phyloP scores from a whole-genome alignment of 2,113 vertebrate genomes.

The Columba janthina region DNA sequence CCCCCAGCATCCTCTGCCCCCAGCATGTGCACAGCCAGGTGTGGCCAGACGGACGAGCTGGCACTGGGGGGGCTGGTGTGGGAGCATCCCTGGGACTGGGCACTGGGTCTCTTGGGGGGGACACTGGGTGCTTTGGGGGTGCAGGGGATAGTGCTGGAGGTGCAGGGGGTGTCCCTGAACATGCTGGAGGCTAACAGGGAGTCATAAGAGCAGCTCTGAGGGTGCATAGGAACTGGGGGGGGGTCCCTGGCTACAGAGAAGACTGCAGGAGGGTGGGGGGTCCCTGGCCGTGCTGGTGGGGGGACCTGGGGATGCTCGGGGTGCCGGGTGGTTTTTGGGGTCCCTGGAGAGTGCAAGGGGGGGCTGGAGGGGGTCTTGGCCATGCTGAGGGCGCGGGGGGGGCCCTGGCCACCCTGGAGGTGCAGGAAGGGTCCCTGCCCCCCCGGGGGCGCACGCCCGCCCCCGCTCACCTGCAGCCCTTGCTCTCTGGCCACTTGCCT shows the following conservation, averaged over 20 bases:
- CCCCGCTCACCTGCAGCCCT: slow-evolving; percentile 86
- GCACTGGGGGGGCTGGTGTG: background rate
- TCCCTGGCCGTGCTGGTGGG: background rate
- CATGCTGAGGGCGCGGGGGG: background rate
- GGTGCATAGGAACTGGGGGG: background rate
- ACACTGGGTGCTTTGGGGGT: background rate
- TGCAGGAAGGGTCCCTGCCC: background rate
- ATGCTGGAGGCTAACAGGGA: background rate
- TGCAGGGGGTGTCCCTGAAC: fast-evolving
- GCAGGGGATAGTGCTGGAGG: background rate
- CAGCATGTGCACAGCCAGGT: background rate
- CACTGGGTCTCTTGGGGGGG: too few relatives aligned
- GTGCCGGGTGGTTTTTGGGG: background rate
- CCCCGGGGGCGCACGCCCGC: background rate
- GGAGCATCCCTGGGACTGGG: background rate
- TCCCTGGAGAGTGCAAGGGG: background rate
- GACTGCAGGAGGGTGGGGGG: too few relatives aligned
- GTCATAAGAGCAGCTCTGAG: background rate
- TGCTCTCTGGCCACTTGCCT: slow-evolving; percentile 94
- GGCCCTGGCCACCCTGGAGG: background rate
- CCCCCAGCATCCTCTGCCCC: too few relatives aligned
- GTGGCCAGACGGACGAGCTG: background rate
- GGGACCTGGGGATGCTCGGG: too few relatives aligned
- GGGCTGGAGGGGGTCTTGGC: too few relatives aligned
- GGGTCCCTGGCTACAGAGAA: background rate